Evolutionary conservation across 2,797 vertebrate genomes (phyloP).

Genomic region (Podargus strigoides): DNA sequence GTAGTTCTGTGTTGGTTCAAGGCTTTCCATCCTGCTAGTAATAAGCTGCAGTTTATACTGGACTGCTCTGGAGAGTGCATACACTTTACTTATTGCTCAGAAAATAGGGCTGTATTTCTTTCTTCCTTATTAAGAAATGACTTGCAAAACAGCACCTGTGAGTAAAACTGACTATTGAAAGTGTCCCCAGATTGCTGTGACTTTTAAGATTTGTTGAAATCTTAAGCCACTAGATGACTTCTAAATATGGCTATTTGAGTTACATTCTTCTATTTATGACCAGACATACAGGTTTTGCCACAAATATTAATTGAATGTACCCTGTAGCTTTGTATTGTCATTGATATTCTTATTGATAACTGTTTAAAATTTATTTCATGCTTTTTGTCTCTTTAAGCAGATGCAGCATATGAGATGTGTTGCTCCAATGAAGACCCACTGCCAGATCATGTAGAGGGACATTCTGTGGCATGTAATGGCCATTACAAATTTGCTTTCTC

Average conservation of each 20-base stretch:
- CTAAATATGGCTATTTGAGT: background rate
- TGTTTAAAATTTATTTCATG: background rate
- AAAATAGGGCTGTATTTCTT: background rate
- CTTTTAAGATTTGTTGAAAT: background rate
- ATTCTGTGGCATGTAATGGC: slow-evolving; percentile 71
- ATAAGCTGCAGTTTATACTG: background rate
- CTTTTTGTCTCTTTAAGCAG: slow-evolving; percentile 50
- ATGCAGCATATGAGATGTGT: slow-evolving; percentile 68
- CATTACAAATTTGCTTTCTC: slow-evolving; percentile 80
- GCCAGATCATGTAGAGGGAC: slow-evolving; percentile 66
- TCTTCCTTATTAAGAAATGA: background rate
- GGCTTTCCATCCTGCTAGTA: background rate
- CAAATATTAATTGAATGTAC: background rate
- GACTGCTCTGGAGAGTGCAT: background rate
- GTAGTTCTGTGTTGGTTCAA: background rate
- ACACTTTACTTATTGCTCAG: background rate
- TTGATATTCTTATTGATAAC: background rate
- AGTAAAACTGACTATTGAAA: background rate
- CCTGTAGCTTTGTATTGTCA: background rate
- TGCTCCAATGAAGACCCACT: slow-evolving; percentile 73
- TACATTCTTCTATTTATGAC: background rate
- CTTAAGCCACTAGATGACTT: background rate
- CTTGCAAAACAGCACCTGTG: background rate
- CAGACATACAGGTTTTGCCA: background rate
- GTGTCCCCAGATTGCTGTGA: background rate